A percentile compares a stretch with the other conserved stretches of the same genome.
These are phyloP conservation scores for Cenopis cana DNA, from an alignment of 2,888 invertebrate genomes.

Conservation along the genomic window DNA sequence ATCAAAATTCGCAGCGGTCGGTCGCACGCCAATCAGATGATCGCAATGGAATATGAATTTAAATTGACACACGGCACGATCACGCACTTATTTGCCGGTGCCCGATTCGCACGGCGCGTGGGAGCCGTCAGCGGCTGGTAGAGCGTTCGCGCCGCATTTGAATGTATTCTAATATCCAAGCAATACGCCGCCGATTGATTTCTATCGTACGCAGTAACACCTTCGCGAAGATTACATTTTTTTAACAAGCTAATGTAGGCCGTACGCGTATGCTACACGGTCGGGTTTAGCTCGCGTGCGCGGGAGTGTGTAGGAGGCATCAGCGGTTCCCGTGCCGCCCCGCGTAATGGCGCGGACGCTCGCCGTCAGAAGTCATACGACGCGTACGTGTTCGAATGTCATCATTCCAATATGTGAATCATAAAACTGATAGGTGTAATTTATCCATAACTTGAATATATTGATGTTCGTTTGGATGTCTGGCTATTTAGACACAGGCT, in stretches of 20 bases:
- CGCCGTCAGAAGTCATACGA: conserved; percentile 35
- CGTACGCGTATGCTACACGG: neutral
- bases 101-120: conserved; percentile 43
- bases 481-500: conserved; percentile 9
- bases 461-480: conserved; percentile 7
- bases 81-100: conserved; percentile 26
- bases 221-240: conserved; percentile 41
- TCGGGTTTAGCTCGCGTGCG: conserved; percentile 4
- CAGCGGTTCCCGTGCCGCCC: conserved; percentile 27
- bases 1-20: conserved; percentile 15
- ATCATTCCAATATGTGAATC: conserved; percentile 29
- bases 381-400: conserved; percentile 31
- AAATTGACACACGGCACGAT: conserved; percentile 27
- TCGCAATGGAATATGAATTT: conserved; percentile 32
- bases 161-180: conserved; percentile 49
- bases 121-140: conserved; percentile 39
- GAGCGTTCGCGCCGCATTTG: conserved; percentile 45
- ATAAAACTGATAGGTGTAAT: conserved; percentile 30
- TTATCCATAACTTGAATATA: conserved; percentile 4
- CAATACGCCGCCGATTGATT: conserved; percentile 50
- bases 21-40: conserved; percentile 30
- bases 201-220: conserved; percentile 53
- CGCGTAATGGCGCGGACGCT: conserved; percentile 27
- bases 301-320: conserved; percentile 27
- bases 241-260: neutral